Evolutionary conservation across 2,113 vertebrate genomes (phyloP).

Genomic region (Hyaena hyaena): DNA sequence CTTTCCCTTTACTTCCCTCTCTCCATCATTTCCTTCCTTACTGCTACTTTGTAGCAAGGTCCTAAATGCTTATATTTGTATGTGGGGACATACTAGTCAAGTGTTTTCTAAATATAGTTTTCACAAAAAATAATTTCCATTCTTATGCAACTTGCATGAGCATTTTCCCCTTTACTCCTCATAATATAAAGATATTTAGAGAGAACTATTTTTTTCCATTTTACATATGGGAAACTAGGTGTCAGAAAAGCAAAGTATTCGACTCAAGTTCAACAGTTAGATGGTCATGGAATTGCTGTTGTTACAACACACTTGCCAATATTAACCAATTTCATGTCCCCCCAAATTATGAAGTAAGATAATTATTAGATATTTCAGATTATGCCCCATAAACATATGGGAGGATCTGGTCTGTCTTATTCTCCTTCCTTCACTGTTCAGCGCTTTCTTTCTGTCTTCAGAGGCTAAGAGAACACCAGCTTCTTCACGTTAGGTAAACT

Average conservation of each 20-base stretch:
- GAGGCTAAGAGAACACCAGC: not conserved
- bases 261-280: not conserved
- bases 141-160: not conserved
- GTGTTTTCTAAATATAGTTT: not conserved
- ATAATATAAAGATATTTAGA: not conserved
- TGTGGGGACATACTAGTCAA: not conserved
- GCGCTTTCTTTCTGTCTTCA: not conserved
- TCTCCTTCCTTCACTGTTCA: not conserved
- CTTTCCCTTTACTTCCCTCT: not conserved
- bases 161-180: not conserved
- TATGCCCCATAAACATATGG: no score
- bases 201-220: not conserved
- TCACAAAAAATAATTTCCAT: not conserved
- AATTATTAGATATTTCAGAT: not conserved
- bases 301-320: not conserved
- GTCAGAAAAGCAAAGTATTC: not conserved
- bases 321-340: not conserved
- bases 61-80: not conserved
- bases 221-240: not conserved
- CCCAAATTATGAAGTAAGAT: not conserved
- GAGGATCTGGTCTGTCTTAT: not conserved
- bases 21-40: not conserved
- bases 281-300: not conserved
- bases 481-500: not conserved
- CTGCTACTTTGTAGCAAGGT: not conserved